Percentiles rank a stretch among this genome's conserved stretches.
Conservation (phyloP, 2,113 vertebrate species). For the Pygathrix nemaeus region DNA sequence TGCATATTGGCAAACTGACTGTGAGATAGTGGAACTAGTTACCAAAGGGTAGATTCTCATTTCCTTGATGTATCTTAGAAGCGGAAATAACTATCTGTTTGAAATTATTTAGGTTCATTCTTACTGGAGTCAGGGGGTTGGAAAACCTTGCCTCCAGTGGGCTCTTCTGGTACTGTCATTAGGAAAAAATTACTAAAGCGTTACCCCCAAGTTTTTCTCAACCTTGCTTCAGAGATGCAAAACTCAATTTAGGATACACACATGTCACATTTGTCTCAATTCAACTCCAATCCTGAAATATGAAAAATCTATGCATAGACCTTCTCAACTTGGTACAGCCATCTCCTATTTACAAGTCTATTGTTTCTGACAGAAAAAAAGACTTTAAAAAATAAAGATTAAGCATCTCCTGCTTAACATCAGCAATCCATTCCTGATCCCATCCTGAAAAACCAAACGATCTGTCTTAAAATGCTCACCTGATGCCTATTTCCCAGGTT, state of each 20-base stretch:
- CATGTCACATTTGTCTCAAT: background rate
- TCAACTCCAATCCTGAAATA: background rate
- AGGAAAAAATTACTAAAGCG: conserved; percentile 6
- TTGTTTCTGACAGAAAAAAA: background rate
- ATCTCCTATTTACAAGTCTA: background rate
- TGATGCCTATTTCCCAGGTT: background rate
- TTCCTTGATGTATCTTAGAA: conserved; percentile 69
- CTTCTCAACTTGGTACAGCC: background rate
- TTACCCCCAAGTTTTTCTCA: conserved; percentile 64
- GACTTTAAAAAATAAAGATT: background rate
- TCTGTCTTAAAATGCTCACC: conserved; percentile 7
- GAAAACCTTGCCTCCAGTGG: conserved; percentile 16
- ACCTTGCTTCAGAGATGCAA: conserved; percentile 36
- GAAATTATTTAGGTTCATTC: conserved; percentile 69
- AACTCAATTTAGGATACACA: background rate
- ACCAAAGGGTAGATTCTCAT: conserved; percentile 72
- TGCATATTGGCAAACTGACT: conserved; percentile 58
- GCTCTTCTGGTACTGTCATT: background rate
- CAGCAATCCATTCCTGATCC: background rate
- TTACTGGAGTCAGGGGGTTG: conserved; percentile 24
- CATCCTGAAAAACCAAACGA: background rate
- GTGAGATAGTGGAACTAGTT: conserved; percentile 68
- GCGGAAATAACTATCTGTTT: conserved; percentile 58
- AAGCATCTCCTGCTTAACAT: background rate
- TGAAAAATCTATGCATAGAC: background rate